phyloP scores from a whole-genome alignment of 1,140 invertebrate genomes.

The Stegodyphus mimosarum region DNA sequence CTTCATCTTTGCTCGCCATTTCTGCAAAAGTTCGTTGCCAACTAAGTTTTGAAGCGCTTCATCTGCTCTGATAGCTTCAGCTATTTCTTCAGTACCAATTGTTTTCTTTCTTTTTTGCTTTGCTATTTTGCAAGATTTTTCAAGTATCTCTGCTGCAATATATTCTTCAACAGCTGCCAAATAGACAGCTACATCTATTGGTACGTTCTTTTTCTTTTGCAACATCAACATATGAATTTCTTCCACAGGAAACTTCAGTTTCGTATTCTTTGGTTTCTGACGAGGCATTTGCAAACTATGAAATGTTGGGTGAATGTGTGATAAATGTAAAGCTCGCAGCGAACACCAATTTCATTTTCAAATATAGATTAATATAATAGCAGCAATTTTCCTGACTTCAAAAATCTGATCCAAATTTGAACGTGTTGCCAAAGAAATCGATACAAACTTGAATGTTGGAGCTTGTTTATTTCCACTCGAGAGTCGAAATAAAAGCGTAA shows the following conservation, averaged over 20 bases:
- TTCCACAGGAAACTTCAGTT: background rate
- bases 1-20: no score
- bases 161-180: background rate
- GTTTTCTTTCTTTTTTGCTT: background rate
- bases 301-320: no score
- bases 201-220: background rate
- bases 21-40: background rate
- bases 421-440: no score
- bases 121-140: background rate
- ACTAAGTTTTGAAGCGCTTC: background rate
- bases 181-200: background rate
- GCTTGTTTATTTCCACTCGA: no score
- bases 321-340: no score
- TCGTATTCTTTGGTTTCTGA: background rate
- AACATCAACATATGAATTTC: background rate
- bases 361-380: no score
- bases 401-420: no score
- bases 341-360: no score
- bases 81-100: background rate
- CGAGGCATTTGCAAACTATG: no score
- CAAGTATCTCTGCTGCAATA: background rate
- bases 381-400: no score
- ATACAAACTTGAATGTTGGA: no score
- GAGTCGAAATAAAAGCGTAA: no score
- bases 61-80: background rate